phyloP scores from a whole-genome alignment of 2,797 vertebrate species.

The Phrynocephalus forsythii region DNA sequence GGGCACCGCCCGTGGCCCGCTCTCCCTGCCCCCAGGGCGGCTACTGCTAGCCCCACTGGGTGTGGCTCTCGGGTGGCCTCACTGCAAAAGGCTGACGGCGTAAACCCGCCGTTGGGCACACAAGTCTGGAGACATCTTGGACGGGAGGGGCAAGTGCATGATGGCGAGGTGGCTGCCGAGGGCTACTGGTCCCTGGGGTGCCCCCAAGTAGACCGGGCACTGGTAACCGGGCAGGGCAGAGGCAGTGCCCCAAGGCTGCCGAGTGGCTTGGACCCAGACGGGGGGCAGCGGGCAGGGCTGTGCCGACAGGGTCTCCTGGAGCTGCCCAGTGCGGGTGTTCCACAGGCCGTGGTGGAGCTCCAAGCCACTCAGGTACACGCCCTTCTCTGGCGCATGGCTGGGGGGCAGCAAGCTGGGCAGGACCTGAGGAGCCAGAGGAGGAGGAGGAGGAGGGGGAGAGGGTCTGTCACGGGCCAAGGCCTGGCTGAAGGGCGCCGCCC shows the following conservation, averaged over 20 bases:
- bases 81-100: slow-evolving; percentile 43
- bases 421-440: not conserved
- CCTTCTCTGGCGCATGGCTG: slow-evolving; percentile 44
- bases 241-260: fast-evolving
- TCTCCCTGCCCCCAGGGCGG: no score
- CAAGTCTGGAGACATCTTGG: slow-evolving; percentile 31
- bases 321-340: slow-evolving; percentile 71
- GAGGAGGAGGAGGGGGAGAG: no score
- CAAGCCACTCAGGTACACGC: slow-evolving; percentile 81
- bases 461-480: fast-evolving
- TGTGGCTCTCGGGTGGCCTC: fast-evolving
- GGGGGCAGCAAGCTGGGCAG: slow-evolving; percentile 6
- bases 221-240: slow-evolving; percentile 66
- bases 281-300: slow-evolving; percentile 77
- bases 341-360: slow-evolving; percentile 83
- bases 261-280: slow-evolving; percentile 71
- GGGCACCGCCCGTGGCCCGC: no score
- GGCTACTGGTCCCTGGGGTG: slow-evolving; percentile 18
- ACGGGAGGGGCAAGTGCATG: slow-evolving; percentile 64
- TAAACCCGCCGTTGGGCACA: slow-evolving; percentile 60
- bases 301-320: slow-evolving; percentile 73
- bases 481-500: fast-evolving
- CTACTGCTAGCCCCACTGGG: no score
- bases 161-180: slow-evolving; percentile 61
- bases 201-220: slow-evolving; percentile 82